phyloP scores from a whole-genome alignment of 2,113 vertebrate genomes.

The Riparia riparia region DNA sequence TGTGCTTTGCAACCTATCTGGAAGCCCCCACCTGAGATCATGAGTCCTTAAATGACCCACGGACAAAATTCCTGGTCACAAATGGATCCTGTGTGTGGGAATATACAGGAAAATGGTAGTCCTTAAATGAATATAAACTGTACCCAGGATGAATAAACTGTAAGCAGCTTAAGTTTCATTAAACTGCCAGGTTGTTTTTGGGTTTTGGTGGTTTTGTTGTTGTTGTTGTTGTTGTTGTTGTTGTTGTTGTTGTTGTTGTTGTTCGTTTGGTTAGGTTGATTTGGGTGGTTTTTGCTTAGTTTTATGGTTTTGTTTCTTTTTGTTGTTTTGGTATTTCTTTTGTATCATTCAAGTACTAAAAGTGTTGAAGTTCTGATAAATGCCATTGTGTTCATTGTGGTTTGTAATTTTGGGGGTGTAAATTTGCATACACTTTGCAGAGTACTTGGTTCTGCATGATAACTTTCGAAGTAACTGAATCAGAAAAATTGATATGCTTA shows the following conservation, averaged over 20 bases:
- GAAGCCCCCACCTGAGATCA: background rate
- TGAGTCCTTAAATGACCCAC: background rate
- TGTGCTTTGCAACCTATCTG: background rate
- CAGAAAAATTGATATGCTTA: background rate
- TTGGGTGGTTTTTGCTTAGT: background rate
- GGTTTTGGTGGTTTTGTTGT: background rate
- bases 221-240: background rate
- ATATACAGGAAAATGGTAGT: background rate
- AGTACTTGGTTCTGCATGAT: background rate
- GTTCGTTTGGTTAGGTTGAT: background rate
- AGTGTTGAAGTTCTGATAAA: background rate
- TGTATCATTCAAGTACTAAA: background rate
- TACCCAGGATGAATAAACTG: background rate
- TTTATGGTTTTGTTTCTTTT: background rate
- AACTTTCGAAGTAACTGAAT: background rate
- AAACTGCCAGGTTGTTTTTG: background rate
- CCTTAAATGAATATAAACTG: background rate
- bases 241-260: background rate
- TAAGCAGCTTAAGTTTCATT: background rate
- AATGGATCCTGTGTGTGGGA: background rate
- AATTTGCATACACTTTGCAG: background rate
- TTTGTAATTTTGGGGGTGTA: background rate
- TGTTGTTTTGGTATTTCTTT: background rate
- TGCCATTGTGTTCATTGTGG: background rate
- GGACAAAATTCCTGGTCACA: background rate